Evolutionary conservation across 2,888 invertebrate species (phyloP).

Genomic region (Eugnorisma glareosa): DNA sequence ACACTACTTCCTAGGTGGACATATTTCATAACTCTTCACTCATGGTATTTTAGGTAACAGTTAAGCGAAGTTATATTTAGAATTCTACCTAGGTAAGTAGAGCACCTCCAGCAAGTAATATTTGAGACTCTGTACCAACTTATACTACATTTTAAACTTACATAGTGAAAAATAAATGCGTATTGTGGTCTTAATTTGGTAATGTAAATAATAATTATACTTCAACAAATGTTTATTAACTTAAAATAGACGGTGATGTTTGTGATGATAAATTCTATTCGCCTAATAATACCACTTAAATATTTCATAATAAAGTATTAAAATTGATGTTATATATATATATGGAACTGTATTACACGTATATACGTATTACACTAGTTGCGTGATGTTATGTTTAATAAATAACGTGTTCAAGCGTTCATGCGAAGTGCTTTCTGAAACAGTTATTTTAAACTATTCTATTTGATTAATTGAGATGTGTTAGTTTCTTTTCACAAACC

Average conservation of each 20-base stretch:
- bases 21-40: conserved; percentile 11
- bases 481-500: conserved; percentile 36
- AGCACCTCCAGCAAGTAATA: conserved; percentile 8
- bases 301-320: conserved; percentile 55
- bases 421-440: conserved; percentile 52
- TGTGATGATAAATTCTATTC: conserved; percentile 66
- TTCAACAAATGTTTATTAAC: conserved; percentile 45
- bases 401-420: conserved; percentile 61
- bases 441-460: conserved; percentile 52
- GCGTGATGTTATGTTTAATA: conserved; percentile 55
- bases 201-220: conserved; percentile 55
- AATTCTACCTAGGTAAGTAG: conserved; percentile 4
- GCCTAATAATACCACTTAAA: conserved; percentile 64
- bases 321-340: conserved; percentile 54
- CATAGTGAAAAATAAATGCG: conserved; percentile 65
- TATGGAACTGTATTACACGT: no score
- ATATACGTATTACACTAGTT: conserved; percentile 55
- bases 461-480: conserved; percentile 55
- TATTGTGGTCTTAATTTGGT: conserved; percentile 51
- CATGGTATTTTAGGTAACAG: conserved; percentile 30
- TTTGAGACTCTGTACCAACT: conserved; percentile 61
- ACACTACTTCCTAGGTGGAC: conserved; percentile 28
- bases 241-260: conserved; percentile 44
- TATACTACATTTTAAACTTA: conserved; percentile 55
- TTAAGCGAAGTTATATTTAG: conserved; percentile 14